Conservation (phyloP, 2,113 vertebrate species). For the Tinamus guttatus region DNA sequence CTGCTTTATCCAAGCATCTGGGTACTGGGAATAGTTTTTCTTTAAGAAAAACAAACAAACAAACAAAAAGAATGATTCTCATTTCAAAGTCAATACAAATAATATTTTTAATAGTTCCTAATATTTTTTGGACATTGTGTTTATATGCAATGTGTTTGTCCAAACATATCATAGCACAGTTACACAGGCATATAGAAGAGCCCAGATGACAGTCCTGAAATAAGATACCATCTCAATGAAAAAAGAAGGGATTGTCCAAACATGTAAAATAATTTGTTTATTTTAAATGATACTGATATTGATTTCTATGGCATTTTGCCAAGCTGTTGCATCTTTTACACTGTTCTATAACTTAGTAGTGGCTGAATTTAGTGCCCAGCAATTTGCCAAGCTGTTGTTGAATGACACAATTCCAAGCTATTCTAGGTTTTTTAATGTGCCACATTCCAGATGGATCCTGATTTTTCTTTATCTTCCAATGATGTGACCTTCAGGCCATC, state of each 20-base stretch:
- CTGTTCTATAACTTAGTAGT: neutral
- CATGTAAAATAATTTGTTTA: neutral
- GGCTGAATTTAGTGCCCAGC: neutral
- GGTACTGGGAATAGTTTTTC: neutral
- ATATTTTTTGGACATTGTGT: neutral
- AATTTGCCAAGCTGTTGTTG: neutral
- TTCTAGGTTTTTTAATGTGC: neutral
- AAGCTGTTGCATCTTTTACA: neutral
- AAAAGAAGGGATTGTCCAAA: neutral
- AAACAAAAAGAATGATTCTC: neutral
- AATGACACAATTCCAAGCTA: neutral
- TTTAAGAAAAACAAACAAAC: neutral
- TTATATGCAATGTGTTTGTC: neutral
- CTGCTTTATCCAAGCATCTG: neutral
- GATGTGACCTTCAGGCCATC: neutral
- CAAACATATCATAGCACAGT: neutral
- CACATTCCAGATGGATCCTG: neutral
- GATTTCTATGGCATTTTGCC: neutral
- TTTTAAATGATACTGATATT: neutral
- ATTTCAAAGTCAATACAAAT: neutral
- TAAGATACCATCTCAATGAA: neutral
- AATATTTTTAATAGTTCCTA: neutral
- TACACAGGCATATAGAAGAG: neutral
- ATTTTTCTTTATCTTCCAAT: neutral
- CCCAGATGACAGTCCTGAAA: neutral